Evolutionary conservation across 1,140 invertebrate species (phyloP).

Genomic region (Brachionus paranguensis): DNA sequence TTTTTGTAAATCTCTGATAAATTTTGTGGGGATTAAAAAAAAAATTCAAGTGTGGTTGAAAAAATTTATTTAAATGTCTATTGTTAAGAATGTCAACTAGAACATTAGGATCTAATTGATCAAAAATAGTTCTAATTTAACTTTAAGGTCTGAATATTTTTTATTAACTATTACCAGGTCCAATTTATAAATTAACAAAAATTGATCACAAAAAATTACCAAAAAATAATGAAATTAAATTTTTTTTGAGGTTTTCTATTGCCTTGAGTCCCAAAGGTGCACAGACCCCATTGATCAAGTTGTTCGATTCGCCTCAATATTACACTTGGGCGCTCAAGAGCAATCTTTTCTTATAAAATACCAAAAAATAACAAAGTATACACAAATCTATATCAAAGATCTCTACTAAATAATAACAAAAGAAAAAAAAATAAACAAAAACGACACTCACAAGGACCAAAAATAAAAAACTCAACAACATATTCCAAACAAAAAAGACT

Average conservation of each 20-base stretch:
- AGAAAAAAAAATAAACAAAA: not conserved
- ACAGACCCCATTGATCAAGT: not conserved
- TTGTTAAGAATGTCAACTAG: slow-evolving; percentile 10
- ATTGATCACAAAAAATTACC: not conserved
- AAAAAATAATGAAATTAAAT: not conserved
- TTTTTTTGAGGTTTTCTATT: not conserved
- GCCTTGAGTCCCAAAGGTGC: not conserved
- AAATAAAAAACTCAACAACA: slow-evolving; percentile 8
- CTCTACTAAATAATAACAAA: slow-evolving; percentile 22
- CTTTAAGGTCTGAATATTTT: not conserved
- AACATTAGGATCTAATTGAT: not conserved
- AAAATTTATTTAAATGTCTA: not conserved
- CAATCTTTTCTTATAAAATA: not conserved
- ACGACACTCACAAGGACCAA: slow-evolving; percentile 19
- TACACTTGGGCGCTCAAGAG: not conserved
- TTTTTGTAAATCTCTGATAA: not conserved
- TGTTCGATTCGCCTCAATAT: not conserved
- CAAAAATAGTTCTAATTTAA: not conserved
- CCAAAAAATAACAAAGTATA: slow-evolving; percentile 22
- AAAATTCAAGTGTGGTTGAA: not conserved
- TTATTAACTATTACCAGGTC: not conserved
- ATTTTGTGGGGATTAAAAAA: not conserved
- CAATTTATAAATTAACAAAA: not conserved
- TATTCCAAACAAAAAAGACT: slow-evolving; percentile 18
- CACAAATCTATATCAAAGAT: slow-evolving; percentile 25